Evolutionary conservation across 2,888 invertebrate genomes (phyloP).

Genomic region (Abrostola tripartita): DNA sequence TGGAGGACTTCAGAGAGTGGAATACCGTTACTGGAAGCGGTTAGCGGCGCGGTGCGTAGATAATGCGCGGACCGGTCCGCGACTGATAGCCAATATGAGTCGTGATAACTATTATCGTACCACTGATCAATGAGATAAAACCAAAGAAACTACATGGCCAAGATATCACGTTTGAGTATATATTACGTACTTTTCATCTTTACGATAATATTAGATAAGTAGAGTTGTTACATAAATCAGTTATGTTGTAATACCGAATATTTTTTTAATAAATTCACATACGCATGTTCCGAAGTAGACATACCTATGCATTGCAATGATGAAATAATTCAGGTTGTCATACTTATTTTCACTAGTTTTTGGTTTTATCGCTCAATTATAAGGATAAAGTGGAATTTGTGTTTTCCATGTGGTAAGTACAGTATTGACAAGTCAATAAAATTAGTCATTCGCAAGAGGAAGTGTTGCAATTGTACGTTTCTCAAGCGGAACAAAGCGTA

Average conservation of each 20-base stretch:
- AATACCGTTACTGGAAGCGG: constrained; percentile 81
- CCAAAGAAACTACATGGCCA: constrained; percentile 49
- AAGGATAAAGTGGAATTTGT: constrained; percentile 7
- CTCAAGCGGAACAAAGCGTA: constrained; percentile 28
- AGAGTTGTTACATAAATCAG: neutral
- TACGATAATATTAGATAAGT: neutral
- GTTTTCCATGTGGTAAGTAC: constrained; percentile 12
- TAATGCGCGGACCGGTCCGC: constrained; percentile 78
- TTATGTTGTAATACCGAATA: too few relatives aligned
- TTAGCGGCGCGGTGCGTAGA: constrained; percentile 76
- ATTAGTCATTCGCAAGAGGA: constrained; percentile 17
- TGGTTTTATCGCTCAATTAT: neutral
- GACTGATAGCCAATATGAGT: constrained; percentile 68
- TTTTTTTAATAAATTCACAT: too few relatives aligned
- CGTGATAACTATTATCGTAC: constrained; percentile 67
- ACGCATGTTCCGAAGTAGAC: too few relatives aligned
- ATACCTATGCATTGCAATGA: neutral
- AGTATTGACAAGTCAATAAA: constrained; percentile 14
- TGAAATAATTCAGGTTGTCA: too few relatives aligned
- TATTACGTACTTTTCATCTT: constrained; percentile 8
- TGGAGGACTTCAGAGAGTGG: constrained; percentile 70
- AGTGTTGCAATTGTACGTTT: constrained; percentile 20
- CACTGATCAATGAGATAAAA: constrained; percentile 62
- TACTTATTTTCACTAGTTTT: neutral
- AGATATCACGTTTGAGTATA: constrained; percentile 40